Percentiles rank a stretch among this genome's conserved stretches.
Conservation (phyloP, 1,140 invertebrate species). For the Triops longicaudatus region DNA sequence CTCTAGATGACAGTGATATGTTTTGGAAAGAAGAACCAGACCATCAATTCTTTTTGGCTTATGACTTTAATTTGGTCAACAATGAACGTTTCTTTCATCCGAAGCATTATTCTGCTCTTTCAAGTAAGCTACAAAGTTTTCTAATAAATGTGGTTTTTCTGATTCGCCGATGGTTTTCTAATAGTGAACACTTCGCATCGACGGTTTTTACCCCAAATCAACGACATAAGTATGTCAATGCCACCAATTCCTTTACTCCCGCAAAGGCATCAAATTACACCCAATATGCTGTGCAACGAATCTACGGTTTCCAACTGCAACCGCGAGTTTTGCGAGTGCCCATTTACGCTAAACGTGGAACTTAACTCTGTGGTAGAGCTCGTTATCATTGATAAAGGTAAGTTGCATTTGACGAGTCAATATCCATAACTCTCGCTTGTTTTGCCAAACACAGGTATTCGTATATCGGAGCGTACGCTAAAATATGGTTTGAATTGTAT, state of each 20-base stretch:
- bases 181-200: slow-evolving; percentile 36
- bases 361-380: slow-evolving; percentile 67
- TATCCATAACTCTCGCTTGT: neutral
- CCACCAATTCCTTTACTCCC: slow-evolving; percentile 64
- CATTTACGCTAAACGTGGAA: slow-evolving; percentile 65
- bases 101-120: slow-evolving; percentile 58
- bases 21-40: slow-evolving; percentile 46
- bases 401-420: no score
- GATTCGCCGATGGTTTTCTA: slow-evolving; percentile 18
- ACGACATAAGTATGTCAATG: slow-evolving; percentile 71
- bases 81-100: slow-evolving; percentile 66
- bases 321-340: slow-evolving; percentile 66
- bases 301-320: slow-evolving; percentile 48
- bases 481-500: slow-evolving; percentile 24
- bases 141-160: slow-evolving; percentile 3
- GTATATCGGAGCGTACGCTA: no score
- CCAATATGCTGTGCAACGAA: slow-evolving; percentile 72
- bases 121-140: slow-evolving; percentile 46
- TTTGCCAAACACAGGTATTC: neutral
- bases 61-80: slow-evolving; percentile 74
- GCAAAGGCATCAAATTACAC: slow-evolving; percentile 54
- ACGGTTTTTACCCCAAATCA: slow-evolving; percentile 72
- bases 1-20: slow-evolving; percentile 47
- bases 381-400: slow-evolving; percentile 71
- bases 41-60: slow-evolving; percentile 68